Conservation (phyloP, 2,888 invertebrate genomes). For the Melieria picta region DNA sequence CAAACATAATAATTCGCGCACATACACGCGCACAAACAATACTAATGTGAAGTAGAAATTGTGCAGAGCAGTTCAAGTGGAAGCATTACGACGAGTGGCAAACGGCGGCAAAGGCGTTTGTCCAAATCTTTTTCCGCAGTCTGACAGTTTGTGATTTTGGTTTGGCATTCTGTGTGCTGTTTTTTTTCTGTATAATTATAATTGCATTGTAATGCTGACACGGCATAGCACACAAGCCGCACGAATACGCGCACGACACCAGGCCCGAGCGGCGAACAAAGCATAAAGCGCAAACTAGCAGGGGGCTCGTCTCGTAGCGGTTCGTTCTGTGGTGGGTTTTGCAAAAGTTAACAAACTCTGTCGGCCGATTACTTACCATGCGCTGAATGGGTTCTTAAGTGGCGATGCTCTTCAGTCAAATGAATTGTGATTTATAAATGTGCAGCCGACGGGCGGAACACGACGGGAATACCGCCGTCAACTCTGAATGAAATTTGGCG, state of each 20-base stretch:
- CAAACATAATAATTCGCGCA: too few relatives aligned
- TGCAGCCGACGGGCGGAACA: too few relatives aligned
- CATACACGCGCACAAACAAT: too few relatives aligned
- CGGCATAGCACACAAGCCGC: constrained; percentile 32
- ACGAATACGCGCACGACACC: neutral
- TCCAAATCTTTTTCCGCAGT: constrained; percentile 22
- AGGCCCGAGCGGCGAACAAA: constrained; percentile 19
- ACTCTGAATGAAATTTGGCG: too few relatives aligned
- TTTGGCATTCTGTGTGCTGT: constrained; percentile 32
- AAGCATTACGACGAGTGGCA: constrained; percentile 18
- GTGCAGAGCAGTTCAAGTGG: constrained; percentile 22
- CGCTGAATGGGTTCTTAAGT: too few relatives aligned
- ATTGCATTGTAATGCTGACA: constrained; percentile 42
- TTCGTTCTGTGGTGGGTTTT: too few relatives aligned
- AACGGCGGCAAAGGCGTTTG: constrained; percentile 20
- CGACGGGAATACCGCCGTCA: too few relatives aligned
- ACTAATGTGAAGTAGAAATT: neutral
- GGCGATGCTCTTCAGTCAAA: too few relatives aligned
- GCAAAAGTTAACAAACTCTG: too few relatives aligned
- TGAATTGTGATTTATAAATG: too few relatives aligned
- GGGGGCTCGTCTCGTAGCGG: constrained; percentile 43
- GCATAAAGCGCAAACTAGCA: constrained; percentile 31
- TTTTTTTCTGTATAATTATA: constrained; percentile 37
- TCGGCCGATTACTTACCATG: too few relatives aligned
- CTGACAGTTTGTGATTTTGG: constrained; percentile 38